Evolutionary conservation across 1,140 invertebrate genomes (phyloP).

Genomic region (Caenorhabditis tropicalis): DNA sequence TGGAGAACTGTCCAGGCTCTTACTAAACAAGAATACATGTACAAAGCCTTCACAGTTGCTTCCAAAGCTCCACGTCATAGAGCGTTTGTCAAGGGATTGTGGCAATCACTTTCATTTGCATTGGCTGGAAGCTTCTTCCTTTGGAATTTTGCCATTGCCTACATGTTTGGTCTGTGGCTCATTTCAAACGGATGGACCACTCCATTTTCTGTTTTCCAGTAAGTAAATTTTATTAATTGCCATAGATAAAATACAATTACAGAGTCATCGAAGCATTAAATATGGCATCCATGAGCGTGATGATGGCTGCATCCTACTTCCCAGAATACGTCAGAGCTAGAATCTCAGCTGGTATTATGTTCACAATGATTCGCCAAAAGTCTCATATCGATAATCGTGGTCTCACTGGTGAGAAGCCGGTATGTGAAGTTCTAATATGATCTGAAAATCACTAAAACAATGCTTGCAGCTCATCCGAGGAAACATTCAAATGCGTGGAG

Average conservation of each 20-base stretch:
- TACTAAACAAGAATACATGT: slow-evolving; percentile 57
- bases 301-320: slow-evolving; percentile 73
- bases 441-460: too few relatives aligned
- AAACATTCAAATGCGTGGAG: slow-evolving; percentile 72
- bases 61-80: slow-evolving; percentile 54
- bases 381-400: slow-evolving; percentile 71
- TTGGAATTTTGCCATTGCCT: slow-evolving; percentile 66
- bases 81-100: slow-evolving; percentile 61
- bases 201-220: slow-evolving; percentile 69
- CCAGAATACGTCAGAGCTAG: slow-evolving; percentile 74
- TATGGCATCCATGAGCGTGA: slow-evolving; percentile 69
- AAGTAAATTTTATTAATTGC: not conserved
- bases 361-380: slow-evolving; percentile 69
- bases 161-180: slow-evolving; percentile 63
- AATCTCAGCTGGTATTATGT: slow-evolving; percentile 72
- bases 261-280: slow-evolving; percentile 71
- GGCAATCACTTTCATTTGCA: slow-evolving; percentile 64
- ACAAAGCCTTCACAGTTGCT: slow-evolving; percentile 54
- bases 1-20: slow-evolving; percentile 67
- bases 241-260: not conserved
- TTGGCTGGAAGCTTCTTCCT: slow-evolving; percentile 58
- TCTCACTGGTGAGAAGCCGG: not conserved
- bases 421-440: too few relatives aligned
- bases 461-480: slow-evolving; percentile 63
- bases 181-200: slow-evolving; percentile 57